Percentiles rank a stretch among this genome's conserved stretches.
Conservation (phyloP, 2,797 vertebrate species). For the Pelobates cultripes region DNA sequence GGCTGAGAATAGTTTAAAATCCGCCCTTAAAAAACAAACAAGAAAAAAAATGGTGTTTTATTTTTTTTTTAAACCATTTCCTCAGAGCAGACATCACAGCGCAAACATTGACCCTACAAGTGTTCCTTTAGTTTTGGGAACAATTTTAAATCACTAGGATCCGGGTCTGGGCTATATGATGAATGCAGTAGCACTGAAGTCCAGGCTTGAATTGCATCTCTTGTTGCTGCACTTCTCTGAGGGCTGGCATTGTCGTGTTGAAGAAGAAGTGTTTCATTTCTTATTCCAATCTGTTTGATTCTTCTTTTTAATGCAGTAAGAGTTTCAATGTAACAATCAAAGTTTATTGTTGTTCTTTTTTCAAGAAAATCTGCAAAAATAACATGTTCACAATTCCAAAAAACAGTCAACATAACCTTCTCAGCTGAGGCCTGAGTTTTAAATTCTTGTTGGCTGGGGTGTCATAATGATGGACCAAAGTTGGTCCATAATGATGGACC, state of each 20-base stretch:
- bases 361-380: slow-evolving; percentile 3
- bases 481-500: not conserved
- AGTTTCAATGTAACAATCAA: not conserved
- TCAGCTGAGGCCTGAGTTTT: not conserved
- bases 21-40: too few species aligned
- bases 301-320: not conserved
- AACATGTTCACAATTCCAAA: not conserved
- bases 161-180: too few species aligned
- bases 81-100: not conserved
- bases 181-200: too few species aligned
- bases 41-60: too few species aligned
- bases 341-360: slow-evolving; percentile 2
- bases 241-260: not conserved
- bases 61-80: not conserved
- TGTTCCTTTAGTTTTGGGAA: slow-evolving; percentile 11
- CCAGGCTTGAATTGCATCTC: too few species aligned
- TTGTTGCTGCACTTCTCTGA: not conserved
- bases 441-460: not conserved
- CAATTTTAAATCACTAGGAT: not conserved
- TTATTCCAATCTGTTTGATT: not conserved
- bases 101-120: not conserved
- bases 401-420: not conserved
- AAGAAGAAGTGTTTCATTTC: not conserved
- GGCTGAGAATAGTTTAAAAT: too few species aligned
- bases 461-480: not conserved